Percentiles rank a stretch among this genome's conserved stretches.
Evolutionary conservation across 2,113 vertebrate genomes (phyloP).

Genomic region (Microtus pennsylvanicus): DNA sequence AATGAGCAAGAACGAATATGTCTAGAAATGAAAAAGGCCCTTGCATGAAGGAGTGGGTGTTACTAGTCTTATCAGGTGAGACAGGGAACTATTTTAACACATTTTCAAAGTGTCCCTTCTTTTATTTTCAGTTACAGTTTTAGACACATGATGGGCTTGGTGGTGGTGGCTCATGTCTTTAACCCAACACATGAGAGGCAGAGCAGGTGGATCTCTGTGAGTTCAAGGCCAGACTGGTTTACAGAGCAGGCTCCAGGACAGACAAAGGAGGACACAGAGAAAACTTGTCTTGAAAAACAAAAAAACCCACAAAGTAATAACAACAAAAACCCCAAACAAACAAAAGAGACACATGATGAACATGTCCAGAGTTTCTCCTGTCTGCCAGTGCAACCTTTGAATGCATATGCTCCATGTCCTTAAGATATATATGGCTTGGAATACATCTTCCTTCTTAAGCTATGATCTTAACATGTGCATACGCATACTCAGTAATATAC

Average conservation of each 20-base stretch:
- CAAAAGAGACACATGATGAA: background rate
- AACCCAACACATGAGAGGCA: background rate
- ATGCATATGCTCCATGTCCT: background rate
- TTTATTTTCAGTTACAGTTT: background rate
- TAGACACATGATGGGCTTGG: accelerated
- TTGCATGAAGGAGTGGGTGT: background rate
- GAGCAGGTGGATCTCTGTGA: background rate
- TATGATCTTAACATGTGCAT: background rate
- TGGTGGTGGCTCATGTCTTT: background rate
- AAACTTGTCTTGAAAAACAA: background rate
- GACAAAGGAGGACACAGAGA: background rate
- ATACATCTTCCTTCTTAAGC: background rate
- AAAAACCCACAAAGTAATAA: background rate
- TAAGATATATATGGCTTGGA: background rate
- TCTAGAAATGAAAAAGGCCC: background rate
- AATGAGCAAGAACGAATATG: background rate
- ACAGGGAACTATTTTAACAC: background rate
- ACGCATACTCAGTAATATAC: background rate
- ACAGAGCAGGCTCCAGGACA: background rate
- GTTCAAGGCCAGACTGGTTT: background rate
- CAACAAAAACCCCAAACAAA: background rate
- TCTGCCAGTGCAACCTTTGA: background rate
- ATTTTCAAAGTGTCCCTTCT: background rate
- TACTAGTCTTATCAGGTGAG: background rate
- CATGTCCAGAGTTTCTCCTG: background rate